Percentiles rank a stretch among this genome's conserved stretches.
These are phyloP conservation scores for Nomia melanderi DNA, from an alignment of 1,140 invertebrate genomes.

Conservation along the genomic window DNA sequence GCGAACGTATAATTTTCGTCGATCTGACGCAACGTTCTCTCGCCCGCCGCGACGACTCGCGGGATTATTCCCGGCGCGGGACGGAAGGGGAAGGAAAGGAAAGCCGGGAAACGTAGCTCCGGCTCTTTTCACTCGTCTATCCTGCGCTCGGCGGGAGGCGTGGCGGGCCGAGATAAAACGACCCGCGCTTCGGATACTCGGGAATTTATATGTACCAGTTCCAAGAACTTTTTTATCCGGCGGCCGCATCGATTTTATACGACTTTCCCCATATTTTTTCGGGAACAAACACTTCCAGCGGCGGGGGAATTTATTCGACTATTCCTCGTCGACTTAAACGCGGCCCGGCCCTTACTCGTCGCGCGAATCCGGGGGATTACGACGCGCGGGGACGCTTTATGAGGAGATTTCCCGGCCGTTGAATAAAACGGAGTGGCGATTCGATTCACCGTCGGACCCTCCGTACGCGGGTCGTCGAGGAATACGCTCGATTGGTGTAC, in stretches of 20 bases:
- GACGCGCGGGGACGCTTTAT: background rate
- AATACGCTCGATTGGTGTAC: no score
- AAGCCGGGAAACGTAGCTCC: background rate
- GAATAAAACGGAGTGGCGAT: no score
- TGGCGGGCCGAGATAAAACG: conserved; percentile 35
- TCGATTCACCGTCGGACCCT: no score
- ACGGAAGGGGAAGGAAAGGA: background rate
- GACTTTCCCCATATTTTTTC: background rate
- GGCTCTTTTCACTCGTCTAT: conserved; percentile 50
- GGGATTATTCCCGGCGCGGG: fast-evolving
- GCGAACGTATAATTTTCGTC: conserved; percentile 46
- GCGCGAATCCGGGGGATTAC: background rate
- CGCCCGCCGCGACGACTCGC: no score
- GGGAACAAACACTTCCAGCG: background rate
- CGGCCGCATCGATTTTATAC: conserved; percentile 5
- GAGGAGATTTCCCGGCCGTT: background rate
- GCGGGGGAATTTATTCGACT: conserved; percentile 18
- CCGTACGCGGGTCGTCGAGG: background rate
- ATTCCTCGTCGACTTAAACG: conserved; percentile 24
- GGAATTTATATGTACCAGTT: conserved; percentile 38
- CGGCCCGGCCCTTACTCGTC: background rate
- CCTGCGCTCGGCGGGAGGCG: background rate
- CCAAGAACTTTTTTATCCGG: background rate
- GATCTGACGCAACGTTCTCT: conserved; percentile 44
- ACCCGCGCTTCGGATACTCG: conserved; percentile 15